Evolutionary conservation across 2,113 vertebrate species (phyloP).

Genomic region (Oreochromis spilurus): DNA sequence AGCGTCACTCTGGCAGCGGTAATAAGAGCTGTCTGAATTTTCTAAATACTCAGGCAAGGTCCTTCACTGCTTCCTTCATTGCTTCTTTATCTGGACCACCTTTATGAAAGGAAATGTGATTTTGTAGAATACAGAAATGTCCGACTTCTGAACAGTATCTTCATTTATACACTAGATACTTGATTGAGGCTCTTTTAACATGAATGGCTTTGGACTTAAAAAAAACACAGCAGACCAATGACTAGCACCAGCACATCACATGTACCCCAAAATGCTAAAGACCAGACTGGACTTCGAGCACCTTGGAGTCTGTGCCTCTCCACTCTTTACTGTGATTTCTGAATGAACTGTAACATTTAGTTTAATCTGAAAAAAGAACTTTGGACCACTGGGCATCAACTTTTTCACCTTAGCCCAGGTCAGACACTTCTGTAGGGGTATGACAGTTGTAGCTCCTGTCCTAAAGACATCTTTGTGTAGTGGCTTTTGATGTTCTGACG

Average conservation of each 20-base stretch:
- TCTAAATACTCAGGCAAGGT: neutral
- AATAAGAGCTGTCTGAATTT: neutral
- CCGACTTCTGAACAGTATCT: neutral
- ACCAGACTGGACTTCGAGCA: neutral
- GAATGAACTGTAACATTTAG: neutral
- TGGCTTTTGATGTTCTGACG: neutral
- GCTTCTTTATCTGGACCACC: neutral
- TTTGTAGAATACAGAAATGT: neutral
- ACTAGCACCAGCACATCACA: neutral
- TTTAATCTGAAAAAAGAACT: neutral
- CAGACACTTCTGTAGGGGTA: neutral
- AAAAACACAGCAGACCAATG: neutral
- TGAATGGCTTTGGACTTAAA: neutral
- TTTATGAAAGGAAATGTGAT: neutral
- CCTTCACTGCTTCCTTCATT: neutral
- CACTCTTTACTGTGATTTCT: neutral
- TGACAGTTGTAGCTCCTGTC: neutral
- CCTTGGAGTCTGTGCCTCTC: neutral
- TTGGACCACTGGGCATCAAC: neutral
- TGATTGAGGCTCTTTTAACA: neutral
- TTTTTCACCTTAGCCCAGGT: neutral
- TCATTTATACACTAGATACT: too few species aligned
- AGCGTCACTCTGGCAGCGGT: neutral
- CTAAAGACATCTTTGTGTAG: neutral
- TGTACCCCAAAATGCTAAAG: neutral